Base-by-base conservation (phyloP, 2,113 vertebrate genomes). In the Amazona guildingii region DNA sequence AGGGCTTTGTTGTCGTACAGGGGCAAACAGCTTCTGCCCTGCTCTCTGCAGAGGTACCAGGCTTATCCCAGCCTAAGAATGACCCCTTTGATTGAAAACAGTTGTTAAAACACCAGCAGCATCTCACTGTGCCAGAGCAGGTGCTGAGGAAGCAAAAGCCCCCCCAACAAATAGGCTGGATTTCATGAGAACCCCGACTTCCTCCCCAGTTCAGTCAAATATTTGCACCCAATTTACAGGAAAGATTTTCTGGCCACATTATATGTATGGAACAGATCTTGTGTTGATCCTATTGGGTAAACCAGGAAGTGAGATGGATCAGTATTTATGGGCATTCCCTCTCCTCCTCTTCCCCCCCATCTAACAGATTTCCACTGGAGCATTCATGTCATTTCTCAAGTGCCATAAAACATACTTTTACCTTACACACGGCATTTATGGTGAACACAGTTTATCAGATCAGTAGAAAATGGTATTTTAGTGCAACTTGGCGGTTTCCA, bases 101-200 rank as follows among this genome's bases (percentile, higher is more conserved):
- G 41, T 31, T 16, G 21, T 27, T 28, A 66, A 46, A 75, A n/a
- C 28, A 52, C 23, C 57, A 79, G 67, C 39, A 67, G 39, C 54
- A 31, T 7, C 25, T 70, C 49, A 16, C 28, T 17, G 3, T 0
- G 5, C 55, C 63, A 51, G 63, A 75, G 20, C 27, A 44, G 46
- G 39, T 0, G 0, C 19, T 10, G 33, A 28, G 46, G 14, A 39
- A 49, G 10, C 4, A 1, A 61, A 43, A 31, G 35, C 41, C 27
- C 27, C 14, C 14, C 14, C 54, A 37, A 27, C 6, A 17, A 20
- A 73, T 31, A 35, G 9, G 5, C 41, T 41, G 27, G 35, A 33
- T 23, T 59, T 33, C 31, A 15, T 2, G 1, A 9, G 10, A 48
- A 82, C 11, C 51, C 46, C 1, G 1, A 18, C 11, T 13, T 61